Conservation (phyloP, 2,888 invertebrate species). For the Pseudococcus viburni region DNA sequence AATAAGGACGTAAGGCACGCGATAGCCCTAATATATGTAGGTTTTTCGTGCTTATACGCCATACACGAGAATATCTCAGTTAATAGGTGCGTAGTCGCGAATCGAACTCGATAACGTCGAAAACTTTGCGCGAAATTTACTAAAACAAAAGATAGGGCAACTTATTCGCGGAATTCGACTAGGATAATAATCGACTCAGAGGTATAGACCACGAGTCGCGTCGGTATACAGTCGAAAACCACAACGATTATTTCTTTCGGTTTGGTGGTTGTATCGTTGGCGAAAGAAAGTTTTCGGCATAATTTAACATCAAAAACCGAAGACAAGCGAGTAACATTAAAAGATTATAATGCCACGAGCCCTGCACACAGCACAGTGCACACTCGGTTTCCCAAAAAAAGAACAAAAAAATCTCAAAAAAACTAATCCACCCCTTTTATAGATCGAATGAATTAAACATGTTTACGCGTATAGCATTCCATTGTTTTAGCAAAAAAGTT, state of each 20-base stretch:
- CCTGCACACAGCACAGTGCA: neutral
- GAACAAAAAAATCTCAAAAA: conserved; percentile 24
- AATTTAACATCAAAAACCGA: conserved; percentile 26
- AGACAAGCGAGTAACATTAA: conserved; percentile 30
- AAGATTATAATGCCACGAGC: conserved; percentile 30
- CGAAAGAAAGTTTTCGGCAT: conserved; percentile 17
- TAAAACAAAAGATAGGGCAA: conserved; percentile 3
- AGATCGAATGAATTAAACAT: conserved; percentile 45
- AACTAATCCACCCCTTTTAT: conserved; percentile 15
- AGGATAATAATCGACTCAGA: neutral
- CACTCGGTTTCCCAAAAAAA: neutral
- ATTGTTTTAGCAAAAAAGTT: conserved; percentile 28
- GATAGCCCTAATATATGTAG: neutral
- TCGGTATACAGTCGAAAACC: conserved; percentile 13
- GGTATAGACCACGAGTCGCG: neutral
- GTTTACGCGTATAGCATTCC: conserved; percentile 43
- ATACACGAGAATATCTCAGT: neutral
- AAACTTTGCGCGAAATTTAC: neutral
- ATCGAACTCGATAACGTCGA: neutral
- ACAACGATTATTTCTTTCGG: conserved; percentile 21
- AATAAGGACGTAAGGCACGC: neutral
- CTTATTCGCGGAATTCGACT: neutral
- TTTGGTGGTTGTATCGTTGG: neutral
- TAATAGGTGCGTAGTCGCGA: neutral
- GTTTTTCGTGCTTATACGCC: neutral